Conservation (phyloP, 2,888 invertebrate genomes). For the Arrhopalites spinosus region DNA sequence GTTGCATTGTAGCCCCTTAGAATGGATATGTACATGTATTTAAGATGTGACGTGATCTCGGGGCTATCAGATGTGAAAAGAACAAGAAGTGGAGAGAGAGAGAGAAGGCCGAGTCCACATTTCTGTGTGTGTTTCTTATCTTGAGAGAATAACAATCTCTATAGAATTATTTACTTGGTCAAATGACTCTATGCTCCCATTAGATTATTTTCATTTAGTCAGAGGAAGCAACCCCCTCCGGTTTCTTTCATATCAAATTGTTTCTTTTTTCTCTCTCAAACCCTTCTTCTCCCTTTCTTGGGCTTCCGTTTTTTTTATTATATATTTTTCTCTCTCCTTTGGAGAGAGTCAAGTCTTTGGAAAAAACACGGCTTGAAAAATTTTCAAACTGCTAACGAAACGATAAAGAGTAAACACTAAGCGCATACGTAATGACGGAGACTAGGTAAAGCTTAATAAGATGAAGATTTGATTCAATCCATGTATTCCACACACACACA, state of each 20-base stretch:
- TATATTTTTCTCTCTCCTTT: too few species aligned
- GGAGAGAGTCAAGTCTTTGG: too few species aligned
- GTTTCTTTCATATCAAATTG: conserved; percentile 38
- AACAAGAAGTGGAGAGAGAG: not conserved
- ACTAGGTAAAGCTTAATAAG: not conserved
- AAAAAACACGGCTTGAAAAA: not conserved
- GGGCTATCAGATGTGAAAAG: not conserved
- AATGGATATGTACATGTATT: too few species aligned
- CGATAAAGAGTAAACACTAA: conserved; percentile 13
- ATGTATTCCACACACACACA: not conserved
- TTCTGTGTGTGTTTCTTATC: too few species aligned
- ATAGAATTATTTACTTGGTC: conserved; percentile 24
- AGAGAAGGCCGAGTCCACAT: too few species aligned
- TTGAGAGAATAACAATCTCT: conserved; percentile 8
- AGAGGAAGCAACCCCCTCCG: conserved; percentile 29
- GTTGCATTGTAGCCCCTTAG: too few species aligned
- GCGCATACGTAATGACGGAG: conserved; percentile 21
- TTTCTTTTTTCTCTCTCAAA: conserved; percentile 3
- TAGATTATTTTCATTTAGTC: conserved; percentile 35
- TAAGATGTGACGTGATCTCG: conserved; percentile 5
- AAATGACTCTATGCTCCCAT: conserved; percentile 14
- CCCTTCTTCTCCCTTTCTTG: not conserved
- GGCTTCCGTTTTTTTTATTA: conserved; percentile 33
- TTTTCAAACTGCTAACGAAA: conserved; percentile 16
- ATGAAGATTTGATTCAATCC: not conserved